These are phyloP conservation scores for Paedocypris micromegethes DNA, from an alignment of 2,797 vertebrate species.

Conservation along the genomic window DNA sequence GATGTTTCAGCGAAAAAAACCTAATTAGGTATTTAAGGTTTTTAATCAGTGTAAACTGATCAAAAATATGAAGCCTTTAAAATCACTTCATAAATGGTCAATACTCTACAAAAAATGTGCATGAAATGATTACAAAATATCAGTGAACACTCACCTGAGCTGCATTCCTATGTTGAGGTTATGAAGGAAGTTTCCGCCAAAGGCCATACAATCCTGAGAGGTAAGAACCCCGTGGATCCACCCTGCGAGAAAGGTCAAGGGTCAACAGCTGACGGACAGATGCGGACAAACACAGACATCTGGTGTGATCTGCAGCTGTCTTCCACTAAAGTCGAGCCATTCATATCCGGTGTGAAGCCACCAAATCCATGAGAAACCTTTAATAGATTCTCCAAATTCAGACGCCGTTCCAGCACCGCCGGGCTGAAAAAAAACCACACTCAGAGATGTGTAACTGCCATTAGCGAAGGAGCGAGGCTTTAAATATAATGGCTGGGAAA, in stretches of 20 bases:
- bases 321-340: conserved; percentile 13
- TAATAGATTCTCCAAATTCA: neutral
- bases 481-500: neutral
- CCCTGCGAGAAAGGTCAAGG: conserved; percentile 70
- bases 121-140: no score
- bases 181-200: conserved; percentile 98
- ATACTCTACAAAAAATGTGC: no score
- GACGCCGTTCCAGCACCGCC: neutral
- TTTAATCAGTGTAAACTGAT: no score
- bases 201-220: conserved; percentile 99
- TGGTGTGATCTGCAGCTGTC: conserved; percentile 15
- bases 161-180: conserved; percentile 99
- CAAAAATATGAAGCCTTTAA: no score
- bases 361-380: neutral
- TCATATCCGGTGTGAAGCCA: conserved; percentile 17
- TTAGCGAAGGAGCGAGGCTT: neutral
- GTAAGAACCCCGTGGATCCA: conserved; percentile 99
- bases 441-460: neutral
- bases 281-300: neutral
- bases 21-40: no score
- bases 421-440: neutral
- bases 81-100: no score
- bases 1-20: no score
- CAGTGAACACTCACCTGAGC: conserved; percentile 78
- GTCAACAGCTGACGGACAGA: conserved; percentile 41